These are phyloP conservation scores for Sthenelais limicola DNA, from an alignment of 2,888 invertebrate genomes.

Conservation along the genomic window DNA sequence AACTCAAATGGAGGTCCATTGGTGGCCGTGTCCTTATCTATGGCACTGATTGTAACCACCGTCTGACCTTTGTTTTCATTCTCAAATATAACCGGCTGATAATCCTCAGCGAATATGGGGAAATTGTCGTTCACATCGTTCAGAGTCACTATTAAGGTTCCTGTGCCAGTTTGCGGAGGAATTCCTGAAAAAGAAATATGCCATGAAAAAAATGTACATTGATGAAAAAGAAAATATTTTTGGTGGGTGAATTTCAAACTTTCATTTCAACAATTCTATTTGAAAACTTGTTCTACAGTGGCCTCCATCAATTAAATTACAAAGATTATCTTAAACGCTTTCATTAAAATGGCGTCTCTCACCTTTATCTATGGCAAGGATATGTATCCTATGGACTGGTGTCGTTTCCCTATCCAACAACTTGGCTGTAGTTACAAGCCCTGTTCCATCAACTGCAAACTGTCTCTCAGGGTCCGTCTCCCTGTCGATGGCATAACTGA, in stretches of 20 bases:
- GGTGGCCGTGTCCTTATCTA: slow-evolving; percentile 63
- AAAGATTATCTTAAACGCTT: not conserved
- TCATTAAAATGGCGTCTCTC: not conserved
- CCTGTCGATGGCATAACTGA: slow-evolving; percentile 62
- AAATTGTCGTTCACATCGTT: slow-evolving; percentile 98
- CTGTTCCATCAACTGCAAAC: slow-evolving; percentile 57
- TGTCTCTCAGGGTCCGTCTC: slow-evolving; percentile 57
- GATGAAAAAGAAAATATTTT: not conserved
- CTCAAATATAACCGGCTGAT: slow-evolving; percentile 54
- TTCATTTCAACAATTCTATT: no score
- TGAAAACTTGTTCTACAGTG: no score
- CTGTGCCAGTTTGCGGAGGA: slow-evolving; percentile 79
- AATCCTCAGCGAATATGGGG: slow-evolving; percentile 85
- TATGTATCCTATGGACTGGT: slow-evolving; percentile 49
- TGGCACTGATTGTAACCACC: slow-evolving; percentile 57
- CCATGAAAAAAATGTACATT: not conserved
- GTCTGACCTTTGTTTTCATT: slow-evolving; percentile 48
- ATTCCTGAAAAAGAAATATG: slow-evolving; percentile 52
- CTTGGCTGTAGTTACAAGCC: slow-evolving; percentile 48
- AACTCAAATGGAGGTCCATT: slow-evolving; percentile 83
- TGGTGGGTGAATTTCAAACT: no score
- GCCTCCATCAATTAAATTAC: no score
- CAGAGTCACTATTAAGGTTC: slow-evolving; percentile 93
- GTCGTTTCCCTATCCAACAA: slow-evolving; percentile 50
- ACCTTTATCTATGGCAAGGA: slow-evolving; percentile 55